Conservation (phyloP, 2,113 vertebrate genomes). For the Melanerpes formicivorus region DNA sequence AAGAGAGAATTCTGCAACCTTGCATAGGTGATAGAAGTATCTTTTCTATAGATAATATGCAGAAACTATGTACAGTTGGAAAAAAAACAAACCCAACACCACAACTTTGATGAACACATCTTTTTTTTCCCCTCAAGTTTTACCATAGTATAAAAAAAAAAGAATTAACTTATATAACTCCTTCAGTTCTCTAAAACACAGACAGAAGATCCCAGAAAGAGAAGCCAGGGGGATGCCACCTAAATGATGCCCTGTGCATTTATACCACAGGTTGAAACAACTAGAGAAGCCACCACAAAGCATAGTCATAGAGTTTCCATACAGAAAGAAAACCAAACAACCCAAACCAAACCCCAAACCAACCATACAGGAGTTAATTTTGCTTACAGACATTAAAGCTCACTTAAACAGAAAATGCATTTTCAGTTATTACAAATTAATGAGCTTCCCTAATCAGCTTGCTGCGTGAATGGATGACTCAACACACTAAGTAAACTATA, state of each 20-base stretch:
- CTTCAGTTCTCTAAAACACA: slow-evolving; percentile 44
- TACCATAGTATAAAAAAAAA: slow-evolving; percentile 43
- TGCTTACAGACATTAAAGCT: slow-evolving; percentile 70
- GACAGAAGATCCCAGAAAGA: slow-evolving; percentile 35
- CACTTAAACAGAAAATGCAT: slow-evolving; percentile 60
- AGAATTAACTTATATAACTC: slow-evolving; percentile 20
- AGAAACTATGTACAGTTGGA: slow-evolving; percentile 51
- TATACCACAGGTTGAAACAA: slow-evolving; percentile 40
- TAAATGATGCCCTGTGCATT: background rate
- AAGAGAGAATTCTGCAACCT: slow-evolving; percentile 49
- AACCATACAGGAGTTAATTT: slow-evolving; percentile 43
- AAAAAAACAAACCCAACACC: slow-evolving; percentile 34
- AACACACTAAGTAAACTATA: slow-evolving; percentile 8
- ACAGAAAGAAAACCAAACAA: background rate
- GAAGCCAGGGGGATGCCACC: background rate
- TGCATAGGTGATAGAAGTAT: slow-evolving; percentile 54
- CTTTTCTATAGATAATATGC: slow-evolving; percentile 23
- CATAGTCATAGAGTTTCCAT: slow-evolving; percentile 10
- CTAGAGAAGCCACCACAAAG: slow-evolving; percentile 24
- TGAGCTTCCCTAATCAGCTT: slow-evolving; percentile 38
- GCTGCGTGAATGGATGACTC: slow-evolving; percentile 13
- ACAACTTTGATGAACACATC: background rate
- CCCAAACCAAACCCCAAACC: background rate
- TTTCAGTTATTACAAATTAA: slow-evolving; percentile 65
- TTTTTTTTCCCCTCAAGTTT: slow-evolving; percentile 27